phyloP scores from a whole-genome alignment of 2,888 invertebrate genomes.

The Protophormia terraenovae region DNA sequence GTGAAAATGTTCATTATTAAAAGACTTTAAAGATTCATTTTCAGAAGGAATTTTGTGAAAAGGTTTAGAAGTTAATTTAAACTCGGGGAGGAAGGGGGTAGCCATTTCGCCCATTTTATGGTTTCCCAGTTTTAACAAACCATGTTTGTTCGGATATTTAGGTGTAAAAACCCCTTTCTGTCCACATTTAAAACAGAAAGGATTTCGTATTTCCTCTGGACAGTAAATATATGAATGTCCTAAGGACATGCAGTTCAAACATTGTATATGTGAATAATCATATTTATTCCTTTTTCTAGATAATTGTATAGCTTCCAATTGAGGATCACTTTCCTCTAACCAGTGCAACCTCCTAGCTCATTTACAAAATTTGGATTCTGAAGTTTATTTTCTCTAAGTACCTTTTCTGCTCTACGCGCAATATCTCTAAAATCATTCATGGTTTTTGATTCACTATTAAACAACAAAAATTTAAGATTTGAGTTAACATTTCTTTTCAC shows the following conservation, averaged over 20 bases:
- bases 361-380: background rate
- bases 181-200: conserved; percentile 21
- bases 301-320: background rate
- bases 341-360: too few relatives aligned
- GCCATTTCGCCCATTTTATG: background rate
- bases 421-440: background rate
- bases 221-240: conserved; percentile 11
- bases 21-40: too few relatives aligned
- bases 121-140: background rate
- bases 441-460: background rate
- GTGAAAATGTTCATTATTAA: too few relatives aligned
- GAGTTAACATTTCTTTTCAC: background rate
- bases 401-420: background rate
- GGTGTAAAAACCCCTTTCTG: background rate
- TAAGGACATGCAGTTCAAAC: conserved; percentile 1
- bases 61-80: too few relatives aligned
- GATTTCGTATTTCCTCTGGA: background rate
- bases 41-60: too few relatives aligned
- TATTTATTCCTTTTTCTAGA: background rate
- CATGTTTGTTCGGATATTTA: background rate
- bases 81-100: background rate
- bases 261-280: background rate
- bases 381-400: background rate
- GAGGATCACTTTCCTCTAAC: too few relatives aligned
- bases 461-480: conserved; percentile 12